Evolutionary conservation across 1,140 invertebrate species (phyloP), one percentile per base, ranked within the genome.

Genomic region (Drosophila paulistorum): DNA sequence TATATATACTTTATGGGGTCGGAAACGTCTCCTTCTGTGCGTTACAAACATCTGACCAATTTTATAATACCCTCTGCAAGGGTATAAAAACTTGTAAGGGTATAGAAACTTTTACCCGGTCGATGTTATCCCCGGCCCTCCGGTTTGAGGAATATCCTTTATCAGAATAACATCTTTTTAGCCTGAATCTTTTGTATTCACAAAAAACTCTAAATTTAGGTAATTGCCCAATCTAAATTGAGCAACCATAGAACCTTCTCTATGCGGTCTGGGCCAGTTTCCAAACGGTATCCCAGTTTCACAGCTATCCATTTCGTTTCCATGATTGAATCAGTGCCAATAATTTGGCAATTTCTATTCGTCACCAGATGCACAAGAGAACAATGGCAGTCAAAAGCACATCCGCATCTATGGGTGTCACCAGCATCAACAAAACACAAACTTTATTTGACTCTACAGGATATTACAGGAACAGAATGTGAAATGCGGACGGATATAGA

Each of bases 301-400:
- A 41, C 63, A 66, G 41, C 41, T 55, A 9, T 33, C 51, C n/a
- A 17, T 62, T 70, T 26, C 26, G 57, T 80, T 66, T 60, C 66
- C 74, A 79, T 69, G 82, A 85, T 86, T 86, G 82, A 86, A 86
- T 86, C 82, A 81, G 78, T 76, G 82, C 82, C 82, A 85, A 85
- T 85, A 85, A 85, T 85, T 85, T 85, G 82, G 82, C 78, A 85
- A 81, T 85, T 85, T 81, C 78, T 85, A 85, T 85, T 86, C 82
- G 71, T 70, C 71, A 74, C 59, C 81, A 83, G 35, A 68, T 83
- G 71, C 81, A 64, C 73, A 66, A 60, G 7, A 20, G 45, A 7
- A 14, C 45, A 48, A 17, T 54, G 67, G 77, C 67, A 74, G 79
- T 71, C 76, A 76, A 39, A 30, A 13, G 11, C 3, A 39, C 37